phyloP scores from a whole-genome alignment of 2,797 vertebrate species.

The Phoxinus dragarum region DNA sequence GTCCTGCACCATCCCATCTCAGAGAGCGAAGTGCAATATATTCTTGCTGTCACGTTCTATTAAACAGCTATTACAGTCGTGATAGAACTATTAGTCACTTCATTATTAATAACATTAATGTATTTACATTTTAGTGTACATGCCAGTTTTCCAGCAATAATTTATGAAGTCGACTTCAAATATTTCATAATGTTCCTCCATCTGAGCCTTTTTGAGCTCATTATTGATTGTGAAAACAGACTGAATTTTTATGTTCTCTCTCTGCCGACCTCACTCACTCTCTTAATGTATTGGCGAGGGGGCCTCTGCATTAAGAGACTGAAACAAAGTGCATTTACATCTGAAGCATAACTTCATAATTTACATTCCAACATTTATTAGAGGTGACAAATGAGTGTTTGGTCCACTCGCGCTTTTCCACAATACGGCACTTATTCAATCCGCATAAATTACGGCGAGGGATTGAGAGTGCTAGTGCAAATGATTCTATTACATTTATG shows the following conservation, averaged over 20 bases:
- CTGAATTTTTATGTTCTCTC: slow-evolving; percentile 94
- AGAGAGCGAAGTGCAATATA: slow-evolving; percentile 82
- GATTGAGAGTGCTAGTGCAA: slow-evolving; percentile 82
- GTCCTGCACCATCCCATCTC: slow-evolving; percentile 79
- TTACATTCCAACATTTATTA: slow-evolving; percentile 99
- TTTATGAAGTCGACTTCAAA: slow-evolving; percentile 98
- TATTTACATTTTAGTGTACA: slow-evolving; percentile 99
- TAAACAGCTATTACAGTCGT: slow-evolving; percentile 86
- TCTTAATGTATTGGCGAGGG: slow-evolving; percentile 81
- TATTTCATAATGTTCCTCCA: slow-evolving; percentile 96
- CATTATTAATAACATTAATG: slow-evolving; percentile 99
- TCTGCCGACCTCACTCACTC: slow-evolving; percentile 77
- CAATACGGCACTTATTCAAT: slow-evolving; percentile 86
- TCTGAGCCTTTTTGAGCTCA: slow-evolving; percentile 96
- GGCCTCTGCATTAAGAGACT: slow-evolving; percentile 96
- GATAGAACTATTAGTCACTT: slow-evolving; percentile 96
- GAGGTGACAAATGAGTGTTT: slow-evolving; percentile 88
- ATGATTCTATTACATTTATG: slow-evolving; percentile 88
- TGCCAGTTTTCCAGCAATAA: slow-evolving; percentile 99
- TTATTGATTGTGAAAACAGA: slow-evolving; percentile 99
- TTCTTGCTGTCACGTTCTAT: slow-evolving; percentile 87
- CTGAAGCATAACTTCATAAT: slow-evolving; percentile 99
- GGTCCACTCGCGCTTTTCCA: slow-evolving; percentile 85
- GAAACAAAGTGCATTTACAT: slow-evolving; percentile 99
- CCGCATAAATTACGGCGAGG: slow-evolving; percentile 84